phyloP scores from a whole-genome alignment of 37 sponge, comb jelly and placozoan genomes.

The Crambe crambe region DNA sequence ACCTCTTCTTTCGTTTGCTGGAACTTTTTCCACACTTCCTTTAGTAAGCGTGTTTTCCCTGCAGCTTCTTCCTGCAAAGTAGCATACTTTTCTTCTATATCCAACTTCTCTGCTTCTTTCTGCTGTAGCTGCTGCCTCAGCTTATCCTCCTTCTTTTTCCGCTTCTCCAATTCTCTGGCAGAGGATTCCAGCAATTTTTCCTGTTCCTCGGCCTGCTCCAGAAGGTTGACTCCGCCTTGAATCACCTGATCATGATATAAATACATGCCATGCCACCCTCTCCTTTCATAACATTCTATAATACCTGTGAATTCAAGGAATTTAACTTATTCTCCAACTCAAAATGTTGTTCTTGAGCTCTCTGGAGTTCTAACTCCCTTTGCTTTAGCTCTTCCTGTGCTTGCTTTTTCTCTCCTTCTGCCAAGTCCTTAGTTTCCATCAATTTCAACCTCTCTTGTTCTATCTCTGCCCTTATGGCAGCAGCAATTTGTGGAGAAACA shows the following conservation, averaged over 20 bases:
- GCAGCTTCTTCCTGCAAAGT: slow-evolving; percentile 94
- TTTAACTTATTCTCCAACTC: slow-evolving; percentile 78
- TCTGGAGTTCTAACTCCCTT: slow-evolving; percentile 78
- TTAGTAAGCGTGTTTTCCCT: slow-evolving; percentile 81
- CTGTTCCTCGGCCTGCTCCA: slow-evolving; percentile 97
- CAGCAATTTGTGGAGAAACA: slow-evolving; percentile 58
- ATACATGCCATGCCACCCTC: no score
- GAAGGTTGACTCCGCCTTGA: slow-evolving; percentile 96
- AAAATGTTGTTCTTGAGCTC: slow-evolving; percentile 84
- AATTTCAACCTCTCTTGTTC: slow-evolving; percentile 78
- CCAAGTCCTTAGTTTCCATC: slow-evolving; percentile 72
- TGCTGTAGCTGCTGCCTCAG: slow-evolving; percentile 77
- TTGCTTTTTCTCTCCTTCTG: slow-evolving; percentile 77
- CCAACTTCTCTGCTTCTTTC: slow-evolving; percentile 78
- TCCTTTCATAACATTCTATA: neutral
- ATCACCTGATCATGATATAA: no score
- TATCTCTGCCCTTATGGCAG: slow-evolving; percentile 53
- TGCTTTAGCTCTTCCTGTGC: slow-evolving; percentile 67
- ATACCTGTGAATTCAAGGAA: slow-evolving; percentile 72
- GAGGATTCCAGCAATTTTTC: slow-evolving; percentile 93
- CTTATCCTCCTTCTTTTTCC: slow-evolving; percentile 68
- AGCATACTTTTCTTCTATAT: slow-evolving; percentile 91
- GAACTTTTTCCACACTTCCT: slow-evolving; percentile 89
- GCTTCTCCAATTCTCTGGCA: slow-evolving; percentile 73
- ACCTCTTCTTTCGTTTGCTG: slow-evolving; percentile 92